phyloP scores from a whole-genome alignment of 2,113 vertebrate genomes.

The Syngnathus scovelli region DNA sequence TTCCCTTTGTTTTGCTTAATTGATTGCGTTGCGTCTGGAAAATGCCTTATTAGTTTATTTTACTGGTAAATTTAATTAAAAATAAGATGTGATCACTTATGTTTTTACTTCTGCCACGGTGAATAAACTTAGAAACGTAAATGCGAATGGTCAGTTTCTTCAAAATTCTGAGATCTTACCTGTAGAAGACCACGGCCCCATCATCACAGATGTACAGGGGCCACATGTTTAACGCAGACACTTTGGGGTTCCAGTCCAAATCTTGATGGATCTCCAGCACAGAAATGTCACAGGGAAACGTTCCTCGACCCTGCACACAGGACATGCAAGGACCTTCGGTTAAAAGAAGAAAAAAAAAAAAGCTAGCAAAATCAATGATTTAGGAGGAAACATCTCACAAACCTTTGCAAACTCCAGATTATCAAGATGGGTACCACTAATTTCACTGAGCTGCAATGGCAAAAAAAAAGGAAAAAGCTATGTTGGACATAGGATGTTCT shows the following conservation, averaged over 20 bases:
- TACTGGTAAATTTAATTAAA: too few relatives aligned
- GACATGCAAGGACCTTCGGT: not conserved
- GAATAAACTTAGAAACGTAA: not conserved
- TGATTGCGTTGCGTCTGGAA: too few relatives aligned
- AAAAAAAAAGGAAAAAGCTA: conserved; percentile 18
- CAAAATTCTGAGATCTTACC: conserved; percentile 65
- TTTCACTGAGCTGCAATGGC: conserved; percentile 81
- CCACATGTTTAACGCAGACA: conserved; percentile 95
- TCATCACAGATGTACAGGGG: conserved; percentile 98
- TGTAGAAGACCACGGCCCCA: conserved; percentile 98
- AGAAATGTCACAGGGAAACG: conserved; percentile 97
- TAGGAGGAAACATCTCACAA: conserved; percentile 23
- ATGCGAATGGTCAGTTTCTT: not conserved
- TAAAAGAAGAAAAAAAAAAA: not conserved
- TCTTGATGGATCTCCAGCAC: conserved; percentile 98
- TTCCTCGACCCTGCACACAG: conserved; percentile 84
- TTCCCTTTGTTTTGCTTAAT: too few relatives aligned
- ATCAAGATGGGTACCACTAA: conserved; percentile 84
- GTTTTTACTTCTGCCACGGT: not conserved
- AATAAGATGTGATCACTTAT: not conserved
- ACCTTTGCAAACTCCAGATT: conserved; percentile 98
- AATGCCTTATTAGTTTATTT: too few relatives aligned
- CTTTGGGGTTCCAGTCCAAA: conserved; percentile 98
- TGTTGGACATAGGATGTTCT: not conserved
- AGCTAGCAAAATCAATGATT: not conserved